Evolutionary conservation across 2,797 vertebrate species (phyloP), one percentile per base, ranked within the genome.

Genomic region (Squalus acanthias): DNA sequence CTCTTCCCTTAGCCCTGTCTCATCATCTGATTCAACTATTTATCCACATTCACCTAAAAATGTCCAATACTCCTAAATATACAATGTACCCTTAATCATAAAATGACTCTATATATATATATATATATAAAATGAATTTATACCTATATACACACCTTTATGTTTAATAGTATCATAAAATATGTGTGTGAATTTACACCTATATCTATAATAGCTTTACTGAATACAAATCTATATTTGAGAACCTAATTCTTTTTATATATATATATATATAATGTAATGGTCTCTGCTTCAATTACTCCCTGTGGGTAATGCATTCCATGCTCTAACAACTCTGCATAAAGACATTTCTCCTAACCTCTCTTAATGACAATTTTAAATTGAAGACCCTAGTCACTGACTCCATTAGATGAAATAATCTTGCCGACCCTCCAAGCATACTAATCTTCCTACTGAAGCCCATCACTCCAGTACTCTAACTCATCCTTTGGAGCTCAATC

Each of bases 341-440:
- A 91, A 91, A 91, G 88, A 63, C 88, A 39, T 33, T 92, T 65
- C 63, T 92, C 60, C 33, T 39, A 92, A 65, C 60, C 63, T n/a
- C n/a, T 65, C 60, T 82, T 46, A 92, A 39, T 39, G n/a, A 39
- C n/a, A 22, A 92, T 92, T 92, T 92, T 67, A 65, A 92, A 92
- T 92, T 92, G n/a, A 92, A 92, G 89, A 92, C 89, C 89, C 24
- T 17, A 92, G 89, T 92, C 63, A 92, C 89, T 92, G 89, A 67
- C 63, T 92, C 33, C 60, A 92, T 67, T 67, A 93, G 63, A 93
- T n/a, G 39, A 24, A 93, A 93, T 93, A 93, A 93, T 69, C 63
- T 69, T 46, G 17, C 63, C n/a, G 67, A 93, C 63, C 63, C n/a
- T 39, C n/a, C 53, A 9, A 69, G 91, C 63, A 46, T 5, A 46